These are phyloP conservation scores for Aegotheles bennettii DNA, from an alignment of 2,113 vertebrate species.

Conservation along the genomic window DNA sequence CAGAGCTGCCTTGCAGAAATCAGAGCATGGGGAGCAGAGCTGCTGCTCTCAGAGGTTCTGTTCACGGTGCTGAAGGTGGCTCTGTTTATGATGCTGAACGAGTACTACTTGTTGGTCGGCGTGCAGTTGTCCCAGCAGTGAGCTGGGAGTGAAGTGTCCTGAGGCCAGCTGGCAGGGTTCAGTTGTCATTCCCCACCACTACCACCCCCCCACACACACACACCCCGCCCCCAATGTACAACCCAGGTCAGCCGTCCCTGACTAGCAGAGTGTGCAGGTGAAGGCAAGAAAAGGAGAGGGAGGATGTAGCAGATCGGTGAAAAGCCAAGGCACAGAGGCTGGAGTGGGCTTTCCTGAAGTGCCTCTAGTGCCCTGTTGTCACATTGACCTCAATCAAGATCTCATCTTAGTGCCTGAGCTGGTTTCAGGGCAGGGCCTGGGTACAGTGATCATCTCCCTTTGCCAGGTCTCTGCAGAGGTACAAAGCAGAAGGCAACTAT, in stretches of 20 bases:
- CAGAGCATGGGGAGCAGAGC: too few species aligned
- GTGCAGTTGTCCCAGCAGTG: too few species aligned
- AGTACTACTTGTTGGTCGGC: too few species aligned
- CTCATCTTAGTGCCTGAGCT: neutral
- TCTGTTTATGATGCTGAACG: too few species aligned
- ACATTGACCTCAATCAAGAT: neutral
- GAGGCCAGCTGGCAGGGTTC: too few species aligned
- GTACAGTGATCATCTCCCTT: fast-evolving
- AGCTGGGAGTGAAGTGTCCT: too few species aligned
- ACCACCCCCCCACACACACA: too few species aligned
- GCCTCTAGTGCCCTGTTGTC: neutral
- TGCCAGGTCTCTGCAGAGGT: neutral
- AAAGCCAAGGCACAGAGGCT: neutral
- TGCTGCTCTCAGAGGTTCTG: too few species aligned
- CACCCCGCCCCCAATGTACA: too few species aligned
- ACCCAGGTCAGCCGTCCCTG: fast-evolving
- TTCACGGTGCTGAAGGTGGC: too few species aligned
- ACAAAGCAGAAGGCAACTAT: neutral
- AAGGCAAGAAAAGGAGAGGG: neutral
- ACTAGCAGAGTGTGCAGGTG: fast-evolving
- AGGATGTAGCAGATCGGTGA: neutral
- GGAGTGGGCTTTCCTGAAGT: neutral
- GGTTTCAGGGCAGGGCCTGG: neutral
- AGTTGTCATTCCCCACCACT: too few species aligned
- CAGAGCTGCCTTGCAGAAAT: too few species aligned